Evolutionary conservation across 2,113 vertebrate genomes (phyloP).

Genomic region (Pao palembangensis): DNA sequence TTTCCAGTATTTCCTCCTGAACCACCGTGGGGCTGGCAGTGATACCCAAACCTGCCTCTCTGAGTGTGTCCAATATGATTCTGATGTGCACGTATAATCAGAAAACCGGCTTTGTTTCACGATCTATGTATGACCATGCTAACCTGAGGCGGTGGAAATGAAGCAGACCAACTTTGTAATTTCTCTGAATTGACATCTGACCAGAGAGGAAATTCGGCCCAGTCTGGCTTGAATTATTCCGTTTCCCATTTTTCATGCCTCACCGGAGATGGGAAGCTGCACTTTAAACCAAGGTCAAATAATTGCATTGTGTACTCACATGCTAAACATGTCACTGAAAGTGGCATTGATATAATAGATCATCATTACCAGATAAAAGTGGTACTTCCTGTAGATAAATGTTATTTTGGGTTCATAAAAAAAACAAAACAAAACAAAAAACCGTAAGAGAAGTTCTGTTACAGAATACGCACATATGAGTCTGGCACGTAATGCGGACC

Average conservation of each 20-base stretch:
- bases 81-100: slow-evolving; percentile 35
- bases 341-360: slow-evolving; percentile 31
- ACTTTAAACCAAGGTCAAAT: slow-evolving; percentile 56
- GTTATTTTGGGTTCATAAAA: slow-evolving; percentile 11
- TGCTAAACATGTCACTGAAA: not conserved
- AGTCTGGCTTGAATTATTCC: slow-evolving; percentile 61
- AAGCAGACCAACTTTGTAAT: slow-evolving; percentile 58
- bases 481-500: slow-evolving; percentile 4
- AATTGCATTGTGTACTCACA: slow-evolving; percentile 26
- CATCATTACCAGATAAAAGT: slow-evolving; percentile 17
- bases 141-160: slow-evolving; percentile 65
- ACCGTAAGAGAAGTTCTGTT: not conserved
- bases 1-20: not conserved
- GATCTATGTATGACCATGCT: slow-evolving; percentile 32
- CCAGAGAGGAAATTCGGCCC: slow-evolving; percentile 53
- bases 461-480: slow-evolving; percentile 19
- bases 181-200: slow-evolving; percentile 64
- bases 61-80: slow-evolving; percentile 56
- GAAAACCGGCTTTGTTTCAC: slow-evolving; percentile 23
- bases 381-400: slow-evolving; percentile 33
- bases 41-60: slow-evolving; percentile 28
- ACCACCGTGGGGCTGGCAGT: not conserved
- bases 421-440: not conserved
- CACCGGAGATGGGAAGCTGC: slow-evolving; percentile 47
- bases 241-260: slow-evolving; percentile 66